These are phyloP conservation scores for Candidula unifasciata DNA, from an alignment of 2,888 invertebrate species.

Conservation along the genomic window DNA sequence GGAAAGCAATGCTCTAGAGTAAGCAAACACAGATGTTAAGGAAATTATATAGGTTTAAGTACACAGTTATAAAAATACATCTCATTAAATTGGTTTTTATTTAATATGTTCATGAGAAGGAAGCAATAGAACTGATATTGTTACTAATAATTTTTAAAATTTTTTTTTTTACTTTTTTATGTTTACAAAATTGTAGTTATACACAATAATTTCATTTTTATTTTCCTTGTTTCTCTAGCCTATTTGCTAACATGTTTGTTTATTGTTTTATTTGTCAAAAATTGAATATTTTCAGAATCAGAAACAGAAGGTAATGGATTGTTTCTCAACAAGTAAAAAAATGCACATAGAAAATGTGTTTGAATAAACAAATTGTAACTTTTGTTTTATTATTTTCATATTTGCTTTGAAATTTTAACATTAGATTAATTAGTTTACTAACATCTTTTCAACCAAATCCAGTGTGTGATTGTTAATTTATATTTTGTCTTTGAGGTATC, in stretches of 20 bases:
- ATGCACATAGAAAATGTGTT: neutral
- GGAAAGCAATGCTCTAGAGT: too few relatives aligned
- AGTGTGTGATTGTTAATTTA: neutral
- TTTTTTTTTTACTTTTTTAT: neutral
- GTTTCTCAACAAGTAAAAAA: neutral
- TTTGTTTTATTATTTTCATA: neutral
- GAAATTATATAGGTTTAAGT: too few relatives aligned
- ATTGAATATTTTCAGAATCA: conserved; percentile 42
- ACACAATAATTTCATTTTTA: neutral
- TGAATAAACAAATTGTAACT: neutral
- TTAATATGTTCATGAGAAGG: too few relatives aligned
- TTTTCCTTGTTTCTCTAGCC: neutral
- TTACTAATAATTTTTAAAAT: too few relatives aligned
- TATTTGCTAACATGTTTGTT: conserved; percentile 1
- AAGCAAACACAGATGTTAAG: too few relatives aligned
- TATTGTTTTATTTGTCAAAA: neutral
- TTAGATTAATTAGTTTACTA: neutral
- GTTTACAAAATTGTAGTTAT: neutral
- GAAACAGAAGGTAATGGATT: conserved; percentile 46
- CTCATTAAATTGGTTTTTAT: too few relatives aligned
- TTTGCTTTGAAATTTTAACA: conserved; percentile 1
- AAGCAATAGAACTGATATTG: too few relatives aligned
- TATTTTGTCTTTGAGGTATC: too few relatives aligned
- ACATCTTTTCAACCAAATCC: neutral
- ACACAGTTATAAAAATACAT: too few relatives aligned